A percentile compares a stretch with the other conserved stretches of the same genome.
Conservation (phyloP, 2,888 invertebrate species). For the Trilocha varians region DNA sequence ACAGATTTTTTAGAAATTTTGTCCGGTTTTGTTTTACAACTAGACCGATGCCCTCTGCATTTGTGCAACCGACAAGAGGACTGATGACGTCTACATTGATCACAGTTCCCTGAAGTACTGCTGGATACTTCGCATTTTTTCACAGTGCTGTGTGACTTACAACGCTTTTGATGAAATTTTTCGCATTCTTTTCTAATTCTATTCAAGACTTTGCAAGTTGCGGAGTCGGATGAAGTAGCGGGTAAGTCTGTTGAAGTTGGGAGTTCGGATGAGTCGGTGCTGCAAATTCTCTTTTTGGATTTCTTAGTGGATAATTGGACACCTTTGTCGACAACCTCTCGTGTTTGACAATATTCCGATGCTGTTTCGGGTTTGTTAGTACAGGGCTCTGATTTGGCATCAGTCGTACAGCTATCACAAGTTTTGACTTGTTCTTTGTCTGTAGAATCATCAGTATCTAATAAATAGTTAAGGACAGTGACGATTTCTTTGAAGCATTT, state of each 20-base stretch:
- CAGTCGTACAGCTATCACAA: constrained; percentile 5
- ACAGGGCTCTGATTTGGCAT: constrained; percentile 1
- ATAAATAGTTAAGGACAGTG: constrained; percentile 48
- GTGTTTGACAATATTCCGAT: constrained; percentile 14
- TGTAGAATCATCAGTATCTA: constrained; percentile 53
- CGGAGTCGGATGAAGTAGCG: constrained; percentile 49
- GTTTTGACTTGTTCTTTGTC: constrained; percentile 20
- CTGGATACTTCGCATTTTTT: constrained; percentile 48
- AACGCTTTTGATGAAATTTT: constrained; percentile 51
- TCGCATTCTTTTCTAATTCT: constrained; percentile 61
- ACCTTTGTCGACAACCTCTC: constrained; percentile 32
- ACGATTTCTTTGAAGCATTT: constrained; percentile 61
- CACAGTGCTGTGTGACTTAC: constrained; percentile 28
- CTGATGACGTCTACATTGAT: constrained; percentile 47
- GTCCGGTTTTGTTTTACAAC: constrained; percentile 33
- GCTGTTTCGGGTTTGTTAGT: constrained; percentile 2
- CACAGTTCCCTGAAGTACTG: constrained; percentile 48
- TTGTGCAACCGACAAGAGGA: constrained; percentile 44
- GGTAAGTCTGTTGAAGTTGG: constrained; percentile 43
- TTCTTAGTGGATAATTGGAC: constrained; percentile 33
- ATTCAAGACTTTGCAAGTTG: constrained; percentile 49
- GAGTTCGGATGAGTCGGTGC: constrained; percentile 40
- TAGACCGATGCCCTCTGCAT: constrained; percentile 37
- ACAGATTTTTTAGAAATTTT: constrained; percentile 48
- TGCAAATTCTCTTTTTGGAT: constrained; percentile 21